Evolutionary conservation across 2,888 invertebrate species (phyloP).

Genomic region (Cabera pusaria): DNA sequence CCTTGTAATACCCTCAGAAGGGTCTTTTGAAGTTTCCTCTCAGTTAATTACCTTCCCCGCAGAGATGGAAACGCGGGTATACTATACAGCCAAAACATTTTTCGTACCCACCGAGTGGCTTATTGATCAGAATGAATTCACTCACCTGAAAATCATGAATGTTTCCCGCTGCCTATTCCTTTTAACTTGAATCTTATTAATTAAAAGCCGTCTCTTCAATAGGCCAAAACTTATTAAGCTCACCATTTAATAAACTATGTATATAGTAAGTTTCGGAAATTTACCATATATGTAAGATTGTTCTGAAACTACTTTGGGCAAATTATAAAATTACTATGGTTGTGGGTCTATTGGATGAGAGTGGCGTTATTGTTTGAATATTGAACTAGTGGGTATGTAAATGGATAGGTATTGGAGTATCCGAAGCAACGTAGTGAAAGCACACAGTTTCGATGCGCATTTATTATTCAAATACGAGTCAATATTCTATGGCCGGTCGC

Average conservation of each 20-base stretch:
- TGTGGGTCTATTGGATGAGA: too few species aligned
- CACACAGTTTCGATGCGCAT: constrained; percentile 31
- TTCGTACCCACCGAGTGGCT: constrained; percentile 46
- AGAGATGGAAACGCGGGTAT: constrained; percentile 45
- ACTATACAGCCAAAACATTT: constrained; percentile 46
- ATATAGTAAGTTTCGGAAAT: constrained; percentile 10
- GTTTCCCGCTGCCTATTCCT: constrained; percentile 23
- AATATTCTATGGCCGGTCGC: constrained; percentile 35
- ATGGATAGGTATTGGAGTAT: constrained; percentile 2
- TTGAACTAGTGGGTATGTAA: constrained; percentile 8
- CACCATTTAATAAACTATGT: constrained; percentile 6
- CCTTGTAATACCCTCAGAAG: constrained; percentile 42
- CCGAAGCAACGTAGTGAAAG: constrained; percentile 29
- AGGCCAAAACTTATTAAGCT: constrained; percentile 8
- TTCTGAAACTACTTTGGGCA: constrained; percentile 2
- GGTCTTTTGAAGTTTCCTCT: constrained; percentile 55
- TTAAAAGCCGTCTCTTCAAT: constrained; percentile 12
- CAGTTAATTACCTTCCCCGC: constrained; percentile 58
- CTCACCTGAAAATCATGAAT: constrained; percentile 43
- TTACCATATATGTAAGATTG: constrained; percentile 2
- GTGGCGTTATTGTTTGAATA: not conserved
- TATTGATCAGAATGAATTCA: constrained; percentile 51
- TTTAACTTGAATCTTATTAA: constrained; percentile 22
- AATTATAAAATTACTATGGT: constrained; percentile 2
- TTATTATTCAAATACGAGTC: constrained; percentile 39